Evolutionary conservation across 2,113 vertebrate genomes (phyloP), one percentile per base, ranked within the genome.

Genomic region (Hiodon tergisus): DNA sequence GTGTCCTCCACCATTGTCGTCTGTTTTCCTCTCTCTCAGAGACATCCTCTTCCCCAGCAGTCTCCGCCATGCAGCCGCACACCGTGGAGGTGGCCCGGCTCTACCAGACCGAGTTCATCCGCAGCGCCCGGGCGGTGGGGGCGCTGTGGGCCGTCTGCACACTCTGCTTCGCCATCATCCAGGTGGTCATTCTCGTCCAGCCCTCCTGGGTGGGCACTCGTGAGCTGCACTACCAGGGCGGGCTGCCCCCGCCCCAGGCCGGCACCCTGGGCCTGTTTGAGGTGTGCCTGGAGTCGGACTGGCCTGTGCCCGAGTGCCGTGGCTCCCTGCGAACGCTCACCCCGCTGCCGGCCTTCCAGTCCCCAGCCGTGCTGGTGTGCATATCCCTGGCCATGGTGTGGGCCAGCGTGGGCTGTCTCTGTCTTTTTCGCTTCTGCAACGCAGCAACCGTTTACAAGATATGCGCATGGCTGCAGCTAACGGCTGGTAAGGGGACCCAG

Each of bases 401-500:
- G 91, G 88, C 86, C 83, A 92, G 91, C 57, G 85, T 93, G 31
- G 84, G 89, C 48, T 92, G 91, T 77, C 84, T 93, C 47, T 85
- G 84, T 48, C 90, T 94, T 66, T 91, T 93, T 82, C 83, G 92
- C 73, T 90, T 93, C 87, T 94, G 92, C 85, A 91, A 91, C 3
- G 88, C 90, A 0, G 90, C 92, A 4, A 93, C 92, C 0, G 91
- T 94, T 76, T 94, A 92, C 80, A 94, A 94, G 83, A 90, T 92
- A 78, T 94, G 91, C 0, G 93, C 89, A 6, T 94, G 93, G 93
- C 85, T 94, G 75, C 93, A 94, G 82, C 89, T 94, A 52, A 91
- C 90, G 0, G 91, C 93, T 76, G 93, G 93, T 93, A 77, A 83
- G 76, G 51, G 3, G 50, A 11, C 47, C 14, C 31, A 16, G 67